These are phyloP conservation scores for Ptilodon capucinus DNA, from an alignment of 2,888 invertebrate species.

Conservation along the genomic window DNA sequence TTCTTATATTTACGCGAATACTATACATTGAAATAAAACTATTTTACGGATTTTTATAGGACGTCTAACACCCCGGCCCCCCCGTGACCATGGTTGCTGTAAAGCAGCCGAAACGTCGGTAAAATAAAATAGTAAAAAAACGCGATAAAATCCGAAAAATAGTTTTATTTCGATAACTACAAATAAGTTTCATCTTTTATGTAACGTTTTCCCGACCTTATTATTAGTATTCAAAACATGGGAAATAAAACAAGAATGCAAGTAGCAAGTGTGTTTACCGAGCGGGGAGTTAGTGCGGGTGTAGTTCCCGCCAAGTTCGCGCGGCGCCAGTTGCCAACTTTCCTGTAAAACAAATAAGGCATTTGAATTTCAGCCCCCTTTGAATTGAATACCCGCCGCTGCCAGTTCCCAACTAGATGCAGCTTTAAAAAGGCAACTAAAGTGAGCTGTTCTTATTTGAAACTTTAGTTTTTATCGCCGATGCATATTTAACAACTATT, in stretches of 20 bases:
- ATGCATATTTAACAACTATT: not conserved
- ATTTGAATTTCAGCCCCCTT: constrained; percentile 28
- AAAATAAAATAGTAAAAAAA: too few species aligned
- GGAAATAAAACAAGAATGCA: not conserved
- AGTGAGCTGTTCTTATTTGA: not conserved
- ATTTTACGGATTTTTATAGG: too few species aligned
- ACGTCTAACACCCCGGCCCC: too few species aligned
- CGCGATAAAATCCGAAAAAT: too few species aligned
- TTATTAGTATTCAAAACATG: not conserved
- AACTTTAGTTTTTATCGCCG: not conserved
- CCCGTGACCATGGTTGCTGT: too few species aligned
- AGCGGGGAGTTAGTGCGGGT: not conserved
- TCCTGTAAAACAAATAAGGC: constrained; percentile 29
- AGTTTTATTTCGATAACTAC: too few species aligned
- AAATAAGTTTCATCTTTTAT: too few species aligned
- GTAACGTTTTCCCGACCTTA: not conserved
- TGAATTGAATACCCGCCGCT: constrained; percentile 19
- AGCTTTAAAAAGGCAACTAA: constrained; percentile 1
- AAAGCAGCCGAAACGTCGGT: too few species aligned
- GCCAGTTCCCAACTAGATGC: not conserved
- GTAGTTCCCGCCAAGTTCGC: constrained; percentile 4
- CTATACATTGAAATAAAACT: too few species aligned
- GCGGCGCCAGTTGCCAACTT: constrained; percentile 22
- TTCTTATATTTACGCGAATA: too few species aligned
- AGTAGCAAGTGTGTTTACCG: not conserved